These are phyloP conservation scores for Hippoglossus hippoglossus DNA, from an alignment of 2,797 vertebrate species.

Conservation along the genomic window DNA sequence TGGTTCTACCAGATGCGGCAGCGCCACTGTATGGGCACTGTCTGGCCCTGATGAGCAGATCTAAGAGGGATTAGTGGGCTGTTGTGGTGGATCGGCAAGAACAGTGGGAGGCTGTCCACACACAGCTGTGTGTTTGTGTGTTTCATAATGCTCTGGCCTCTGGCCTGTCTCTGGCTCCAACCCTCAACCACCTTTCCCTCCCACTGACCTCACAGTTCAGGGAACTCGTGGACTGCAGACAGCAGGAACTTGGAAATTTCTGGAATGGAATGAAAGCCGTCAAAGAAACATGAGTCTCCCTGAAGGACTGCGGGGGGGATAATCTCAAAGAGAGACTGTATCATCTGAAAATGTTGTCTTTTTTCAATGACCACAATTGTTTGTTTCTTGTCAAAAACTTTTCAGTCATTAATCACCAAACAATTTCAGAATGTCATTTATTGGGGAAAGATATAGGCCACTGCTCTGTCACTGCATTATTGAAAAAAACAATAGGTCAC, in stretches of 20 bases:
- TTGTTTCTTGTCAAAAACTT: conserved; percentile 30
- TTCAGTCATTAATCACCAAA: conserved; percentile 6
- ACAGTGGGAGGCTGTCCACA: conserved; percentile 77
- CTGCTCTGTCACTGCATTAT: neutral
- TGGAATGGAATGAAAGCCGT: conserved; percentile 70
- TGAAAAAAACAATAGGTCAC: conserved; percentile 1
- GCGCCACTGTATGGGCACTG: conserved; percentile 68
- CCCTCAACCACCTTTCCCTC: conserved; percentile 65
- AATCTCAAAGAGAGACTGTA: no score
- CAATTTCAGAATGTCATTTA: conserved; percentile 2
- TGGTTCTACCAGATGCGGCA: conserved; percentile 75
- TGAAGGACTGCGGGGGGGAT: conserved; percentile 50
- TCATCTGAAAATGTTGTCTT: conserved; percentile 10
- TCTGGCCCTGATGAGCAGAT: conserved; percentile 75
- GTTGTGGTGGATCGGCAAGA: conserved; percentile 72
- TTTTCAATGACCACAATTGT: conserved; percentile 11
- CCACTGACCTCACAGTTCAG: conserved; percentile 67
- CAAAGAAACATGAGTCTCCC: conserved; percentile 70
- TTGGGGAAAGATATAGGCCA: neutral
- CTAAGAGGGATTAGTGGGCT: conserved; percentile 80
- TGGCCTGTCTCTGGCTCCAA: conserved; percentile 64
- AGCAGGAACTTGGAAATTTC: conserved; percentile 63
- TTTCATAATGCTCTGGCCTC: conserved; percentile 79
- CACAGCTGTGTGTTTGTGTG: conserved; percentile 82
- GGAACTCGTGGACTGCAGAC: conserved; percentile 61